Evolutionary conservation across 2,113 vertebrate genomes (phyloP).

Genomic region (Manacus vitellinus): DNA sequence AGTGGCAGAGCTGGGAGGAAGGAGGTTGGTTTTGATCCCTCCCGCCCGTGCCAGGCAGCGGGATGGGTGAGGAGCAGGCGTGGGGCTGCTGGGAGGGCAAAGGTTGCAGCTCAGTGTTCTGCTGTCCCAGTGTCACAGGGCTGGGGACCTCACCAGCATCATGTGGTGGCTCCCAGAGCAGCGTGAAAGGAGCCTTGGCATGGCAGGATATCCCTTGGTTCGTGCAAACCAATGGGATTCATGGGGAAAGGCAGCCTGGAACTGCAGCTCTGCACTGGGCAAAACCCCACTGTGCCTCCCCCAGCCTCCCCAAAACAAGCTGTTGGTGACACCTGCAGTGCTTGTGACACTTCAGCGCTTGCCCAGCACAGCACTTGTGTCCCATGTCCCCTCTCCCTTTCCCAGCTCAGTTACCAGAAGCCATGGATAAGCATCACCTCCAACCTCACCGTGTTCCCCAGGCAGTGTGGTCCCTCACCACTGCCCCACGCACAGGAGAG

Average conservation of each 20-base stretch:
- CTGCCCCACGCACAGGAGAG: rapidly evolving
- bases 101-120: not conserved
- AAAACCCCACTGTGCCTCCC: not conserved
- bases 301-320: not conserved
- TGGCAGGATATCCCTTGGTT: rapidly evolving
- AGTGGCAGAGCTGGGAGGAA: rapidly evolving
- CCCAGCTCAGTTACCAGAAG: rapidly evolving
- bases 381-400: not conserved
- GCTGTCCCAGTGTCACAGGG: not conserved
- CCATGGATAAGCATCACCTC: not conserved
- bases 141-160: not conserved
- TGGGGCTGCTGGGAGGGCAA: not conserved
- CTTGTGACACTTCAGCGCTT: not conserved
- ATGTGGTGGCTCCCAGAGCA: rapidly evolving
- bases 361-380: not conserved
- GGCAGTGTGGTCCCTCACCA: not conserved
- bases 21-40: not conserved
- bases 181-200: not conserved
- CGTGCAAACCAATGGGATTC: rapidly evolving
- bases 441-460: rapidly evolving
- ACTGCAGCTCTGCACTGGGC: rapidly evolving
- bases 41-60: not conserved
- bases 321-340: not conserved
- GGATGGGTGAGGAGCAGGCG: not conserved
- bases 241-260: not conserved